A percentile compares a stretch with the other conserved stretches of the same genome.
These are phyloP conservation scores for Hylia prasina DNA, from an alignment of 2,113 vertebrate genomes.

Conservation along the genomic window DNA sequence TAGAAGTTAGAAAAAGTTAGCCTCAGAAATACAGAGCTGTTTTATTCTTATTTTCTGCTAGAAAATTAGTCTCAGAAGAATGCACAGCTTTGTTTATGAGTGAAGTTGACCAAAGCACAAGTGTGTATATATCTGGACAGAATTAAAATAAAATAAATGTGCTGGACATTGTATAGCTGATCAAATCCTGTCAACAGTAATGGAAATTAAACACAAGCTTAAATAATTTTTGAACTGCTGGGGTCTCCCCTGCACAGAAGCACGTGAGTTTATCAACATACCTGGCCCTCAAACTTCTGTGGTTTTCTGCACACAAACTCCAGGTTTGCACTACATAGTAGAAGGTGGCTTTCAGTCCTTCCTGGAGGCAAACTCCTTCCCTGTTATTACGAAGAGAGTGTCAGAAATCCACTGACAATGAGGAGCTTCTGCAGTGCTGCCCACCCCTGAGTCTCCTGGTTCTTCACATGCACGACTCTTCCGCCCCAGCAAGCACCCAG, in stretches of 20 bases:
- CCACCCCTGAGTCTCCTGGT: neutral
- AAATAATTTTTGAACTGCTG: neutral
- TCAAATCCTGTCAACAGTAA: neutral
- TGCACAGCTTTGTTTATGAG: neutral
- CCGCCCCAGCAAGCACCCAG: neutral
- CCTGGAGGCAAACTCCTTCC: neutral
- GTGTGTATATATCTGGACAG: neutral
- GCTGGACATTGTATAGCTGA: neutral
- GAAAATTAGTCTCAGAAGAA: neutral
- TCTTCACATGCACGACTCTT: neutral
- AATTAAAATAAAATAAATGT: neutral
- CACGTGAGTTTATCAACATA: neutral
- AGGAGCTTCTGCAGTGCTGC: neutral
- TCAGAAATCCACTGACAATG: neutral
- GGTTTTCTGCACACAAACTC: neutral
- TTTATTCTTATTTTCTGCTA: neutral
- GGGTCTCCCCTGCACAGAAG: neutral
- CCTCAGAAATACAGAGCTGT: neutral
- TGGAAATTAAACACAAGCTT: neutral
- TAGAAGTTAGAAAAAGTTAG: neutral
- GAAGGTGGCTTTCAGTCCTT: neutral
- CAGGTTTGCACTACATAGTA: neutral
- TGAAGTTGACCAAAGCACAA: neutral
- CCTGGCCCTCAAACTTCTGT: neutral
- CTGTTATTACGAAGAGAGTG: neutral